Evolutionary conservation across 2,888 invertebrate genomes (phyloP).

Genomic region (Cantharis flavilabris): DNA sequence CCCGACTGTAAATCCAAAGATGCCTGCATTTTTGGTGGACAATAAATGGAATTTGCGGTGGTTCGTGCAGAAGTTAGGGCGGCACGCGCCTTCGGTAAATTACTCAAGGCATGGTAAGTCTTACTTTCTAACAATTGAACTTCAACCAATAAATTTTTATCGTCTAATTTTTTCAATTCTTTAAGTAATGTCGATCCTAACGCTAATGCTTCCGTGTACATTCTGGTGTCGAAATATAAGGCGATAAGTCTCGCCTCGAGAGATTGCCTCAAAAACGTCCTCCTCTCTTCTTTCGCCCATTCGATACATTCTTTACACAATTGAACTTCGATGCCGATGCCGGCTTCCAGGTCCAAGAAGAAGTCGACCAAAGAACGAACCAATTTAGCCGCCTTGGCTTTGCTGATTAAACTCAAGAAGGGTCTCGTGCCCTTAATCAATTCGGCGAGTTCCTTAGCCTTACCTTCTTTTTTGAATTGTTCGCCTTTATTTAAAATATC

Average conservation of each 20-base stretch:
- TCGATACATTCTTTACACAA: conserved; percentile 97
- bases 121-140: conserved; percentile 98
- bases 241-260: conserved; percentile 94
- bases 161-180: conserved; percentile 98
- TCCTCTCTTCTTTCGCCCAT: conserved; percentile 98
- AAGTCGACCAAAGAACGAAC: conserved; percentile 96
- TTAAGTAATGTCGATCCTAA: conserved; percentile 85
- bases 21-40: conserved; percentile 98
- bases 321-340: conserved; percentile 92
- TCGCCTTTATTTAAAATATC: conserved; percentile 92
- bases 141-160: conserved; percentile 97
- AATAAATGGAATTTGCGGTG: conserved; percentile 99
- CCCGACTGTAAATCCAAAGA: conserved; percentile 97
- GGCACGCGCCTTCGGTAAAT: conserved; percentile 94
- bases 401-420: conserved; percentile 92
- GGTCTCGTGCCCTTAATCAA: conserved; percentile 95
- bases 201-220: conserved; percentile 84
- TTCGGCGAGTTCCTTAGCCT: conserved; percentile 89
- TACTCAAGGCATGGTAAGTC: conserved; percentile 96
- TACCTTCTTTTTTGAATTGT: conserved; percentile 89
- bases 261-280: conserved; percentile 95
- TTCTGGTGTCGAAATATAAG: conserved; percentile 89
- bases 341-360: conserved; percentile 96
- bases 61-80: conserved; percentile 97
- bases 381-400: conserved; percentile 98